Conservation (phyloP, 2,113 vertebrate genomes). For the Elaphurus davidianus region DNA sequence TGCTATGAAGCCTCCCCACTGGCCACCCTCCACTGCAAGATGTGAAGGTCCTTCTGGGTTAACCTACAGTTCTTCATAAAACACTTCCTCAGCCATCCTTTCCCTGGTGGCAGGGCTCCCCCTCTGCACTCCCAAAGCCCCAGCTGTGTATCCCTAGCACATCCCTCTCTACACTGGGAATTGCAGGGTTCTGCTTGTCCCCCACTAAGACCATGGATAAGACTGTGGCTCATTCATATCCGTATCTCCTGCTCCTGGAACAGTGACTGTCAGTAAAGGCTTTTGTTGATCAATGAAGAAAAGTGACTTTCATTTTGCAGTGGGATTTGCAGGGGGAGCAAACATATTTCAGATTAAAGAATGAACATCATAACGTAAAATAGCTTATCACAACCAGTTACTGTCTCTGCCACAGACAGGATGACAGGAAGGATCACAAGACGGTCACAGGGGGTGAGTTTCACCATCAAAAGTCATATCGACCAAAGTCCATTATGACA, state of each 20-base stretch:
- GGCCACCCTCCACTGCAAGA: rapidly evolving
- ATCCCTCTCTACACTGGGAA: rapidly evolving
- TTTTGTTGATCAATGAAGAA: not conserved
- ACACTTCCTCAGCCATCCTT: too few relatives aligned
- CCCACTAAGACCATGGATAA: rapidly evolving
- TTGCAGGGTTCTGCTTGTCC: not conserved
- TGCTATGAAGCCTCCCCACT: not conserved
- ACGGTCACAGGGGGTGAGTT: not conserved
- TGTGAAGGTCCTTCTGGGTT: not conserved
- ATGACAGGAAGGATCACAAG: not conserved
- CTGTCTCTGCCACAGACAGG: not conserved
- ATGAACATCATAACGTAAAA: not conserved
- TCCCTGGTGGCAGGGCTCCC: not conserved
- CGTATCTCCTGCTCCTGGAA: rapidly evolving
- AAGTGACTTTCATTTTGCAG: not conserved
- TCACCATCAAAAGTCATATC: slow-evolving; percentile 32
- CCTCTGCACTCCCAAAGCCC: not conserved
- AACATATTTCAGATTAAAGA: slow-evolving; percentile 10
- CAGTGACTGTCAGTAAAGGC: rapidly evolving
- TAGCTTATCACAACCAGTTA: slow-evolving; percentile 37
- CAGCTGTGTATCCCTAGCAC: rapidly evolving
- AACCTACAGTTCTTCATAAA: not conserved
- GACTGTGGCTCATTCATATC: rapidly evolving
- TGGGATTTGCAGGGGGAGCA: not conserved
- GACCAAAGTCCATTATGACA: slow-evolving; percentile 40